A percentile compares a stretch with the other conserved stretches of the same genome.
Evolutionary conservation across 1,140 invertebrate species (phyloP).

Genomic region (Hycleus phaleratus): DNA sequence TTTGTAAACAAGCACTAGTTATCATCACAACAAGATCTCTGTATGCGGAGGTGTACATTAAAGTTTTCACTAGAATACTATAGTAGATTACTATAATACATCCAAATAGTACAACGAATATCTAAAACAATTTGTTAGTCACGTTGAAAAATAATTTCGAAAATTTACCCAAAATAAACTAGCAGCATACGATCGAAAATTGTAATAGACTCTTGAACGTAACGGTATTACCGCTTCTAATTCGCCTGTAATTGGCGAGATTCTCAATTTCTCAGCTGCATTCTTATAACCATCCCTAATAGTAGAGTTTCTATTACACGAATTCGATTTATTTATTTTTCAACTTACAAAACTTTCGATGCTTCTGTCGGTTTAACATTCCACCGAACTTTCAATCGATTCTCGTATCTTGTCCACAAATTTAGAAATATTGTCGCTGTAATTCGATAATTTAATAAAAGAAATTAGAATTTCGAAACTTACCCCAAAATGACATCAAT

Average conservation of each 20-base stretch:
- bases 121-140: slow-evolving; percentile 4
- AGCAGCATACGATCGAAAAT: slow-evolving; percentile 69
- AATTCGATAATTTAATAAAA: slow-evolving; percentile 9
- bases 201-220: slow-evolving; percentile 73
- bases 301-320: neutral
- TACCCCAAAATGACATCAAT: slow-evolving; percentile 94
- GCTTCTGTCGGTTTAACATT: slow-evolving; percentile 72
- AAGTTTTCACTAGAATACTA: neutral
- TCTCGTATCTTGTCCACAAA: slow-evolving; percentile 86
- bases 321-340: neutral
- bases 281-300: neutral
- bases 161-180: slow-evolving; percentile 61
- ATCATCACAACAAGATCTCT: neutral
- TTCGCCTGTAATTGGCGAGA: slow-evolving; percentile 57
- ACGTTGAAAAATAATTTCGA: neutral
- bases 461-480: slow-evolving; percentile 29
- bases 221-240: slow-evolving; percentile 73
- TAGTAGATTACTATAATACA: neutral
- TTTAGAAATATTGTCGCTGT: slow-evolving; percentile 77
- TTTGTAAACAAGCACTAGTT: slow-evolving; percentile 68
- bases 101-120: slow-evolving; percentile 14
- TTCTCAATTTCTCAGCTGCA: slow-evolving; percentile 39
- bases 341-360: slow-evolving; percentile 51
- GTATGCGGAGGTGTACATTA: neutral
- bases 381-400: slow-evolving; percentile 81